phyloP scores from a whole-genome alignment of 2,113 vertebrate species.

The Pica pica region DNA sequence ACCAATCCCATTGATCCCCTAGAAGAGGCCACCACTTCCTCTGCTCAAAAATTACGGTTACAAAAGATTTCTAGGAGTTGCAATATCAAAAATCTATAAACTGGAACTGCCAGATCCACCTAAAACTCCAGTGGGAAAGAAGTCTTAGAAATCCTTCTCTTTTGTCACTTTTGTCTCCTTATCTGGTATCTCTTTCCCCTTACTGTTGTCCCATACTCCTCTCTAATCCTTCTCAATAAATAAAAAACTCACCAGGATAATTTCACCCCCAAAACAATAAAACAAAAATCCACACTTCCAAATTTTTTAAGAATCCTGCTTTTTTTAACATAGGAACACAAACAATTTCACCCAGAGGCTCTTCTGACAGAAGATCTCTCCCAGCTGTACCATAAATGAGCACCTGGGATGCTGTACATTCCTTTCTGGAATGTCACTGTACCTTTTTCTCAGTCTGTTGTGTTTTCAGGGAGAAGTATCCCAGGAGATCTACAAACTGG shows the following conservation, averaged over 20 bases:
- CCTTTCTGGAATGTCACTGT: not conserved
- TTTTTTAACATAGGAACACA: not conserved
- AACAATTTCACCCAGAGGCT: not conserved
- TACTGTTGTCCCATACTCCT: not conserved
- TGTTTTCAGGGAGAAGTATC: constrained; percentile 97
- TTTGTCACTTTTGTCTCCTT: not conserved
- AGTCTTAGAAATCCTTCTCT: not conserved
- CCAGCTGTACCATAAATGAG: not conserved
- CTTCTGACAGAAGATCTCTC: not conserved
- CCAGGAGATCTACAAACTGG: constrained; percentile 96
- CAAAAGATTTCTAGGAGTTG: not conserved
- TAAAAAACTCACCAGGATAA: not conserved
- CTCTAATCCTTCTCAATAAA: not conserved
- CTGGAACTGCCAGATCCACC: not conserved
- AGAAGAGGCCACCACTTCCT: not conserved
- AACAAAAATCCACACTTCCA: not conserved
- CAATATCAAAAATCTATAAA: not conserved
- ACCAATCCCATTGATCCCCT: not conserved
- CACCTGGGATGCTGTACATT: not conserved
- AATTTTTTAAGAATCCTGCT: not conserved
- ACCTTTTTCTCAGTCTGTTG: constrained; percentile 99
- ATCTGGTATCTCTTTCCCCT: not conserved
- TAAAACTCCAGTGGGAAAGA: not conserved
- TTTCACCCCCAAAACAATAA: not conserved
- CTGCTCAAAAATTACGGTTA: not conserved